Base-by-base conservation (phyloP, 2,888 invertebrate genomes). In the Mimachlamys varia region DNA sequence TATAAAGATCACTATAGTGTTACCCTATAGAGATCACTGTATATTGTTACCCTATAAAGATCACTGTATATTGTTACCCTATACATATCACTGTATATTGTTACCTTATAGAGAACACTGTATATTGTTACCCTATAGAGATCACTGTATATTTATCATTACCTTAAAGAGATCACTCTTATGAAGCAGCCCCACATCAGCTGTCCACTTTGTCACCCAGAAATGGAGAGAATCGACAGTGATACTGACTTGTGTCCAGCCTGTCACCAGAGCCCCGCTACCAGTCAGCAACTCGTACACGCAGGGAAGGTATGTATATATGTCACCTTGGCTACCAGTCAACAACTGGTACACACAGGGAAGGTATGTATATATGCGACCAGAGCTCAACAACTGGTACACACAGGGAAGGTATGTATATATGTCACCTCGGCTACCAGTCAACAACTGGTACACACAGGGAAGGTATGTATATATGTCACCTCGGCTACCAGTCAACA, bases 181-280 rank as follows among this genome's bases (percentile, higher is more conserved):
- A 15, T 7, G 15, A 33, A 76, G 33, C 10, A 76, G 33, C 76
- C 76, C 33, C 27, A 76, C 33, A 76, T 76, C 27, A 27, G 33
- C 13, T 76, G 76, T 76, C 76, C 76, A 76, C 27, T 76, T 76
- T 76, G 76, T 76, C 76, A 76, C 33, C 76, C 76, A 33, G 76
- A 76, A 1, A 22, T 33, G 2, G 76, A 76, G 13, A 76, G 33
- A 12, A 76, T 76, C 10, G 76, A 76, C 12, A 22, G 4, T 76
- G 33, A 76, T 33, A 76, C 76, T 76, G 76, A 76, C 76, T 13
- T 7, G 1, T 76, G 76, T 76, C 76, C 76, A 76, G 27, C 33
- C 76, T 76, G 76, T 76, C 33, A 33, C 27, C 76, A 76, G 76
- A 76, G 33, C 33, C 27, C 33, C 33, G 15, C 76, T 33, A 76